Conservation (phyloP, 2,888 invertebrate species). For the Poecilus cupreus region DNA sequence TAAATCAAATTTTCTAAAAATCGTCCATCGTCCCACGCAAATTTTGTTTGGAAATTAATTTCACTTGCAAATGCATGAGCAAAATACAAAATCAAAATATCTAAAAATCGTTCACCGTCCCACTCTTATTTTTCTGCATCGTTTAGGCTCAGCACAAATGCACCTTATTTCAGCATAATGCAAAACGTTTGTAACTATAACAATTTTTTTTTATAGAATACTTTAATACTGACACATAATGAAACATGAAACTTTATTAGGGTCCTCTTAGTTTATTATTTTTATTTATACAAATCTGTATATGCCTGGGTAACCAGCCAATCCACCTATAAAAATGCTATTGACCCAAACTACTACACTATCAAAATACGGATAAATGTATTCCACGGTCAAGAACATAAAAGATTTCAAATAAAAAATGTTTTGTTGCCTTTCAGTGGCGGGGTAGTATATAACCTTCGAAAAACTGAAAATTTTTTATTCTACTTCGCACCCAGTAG, state of each 20-base stretch:
- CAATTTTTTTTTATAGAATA: neutral
- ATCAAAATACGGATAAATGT: neutral
- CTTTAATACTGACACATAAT: neutral
- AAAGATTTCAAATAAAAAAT: slow-evolving; percentile 14
- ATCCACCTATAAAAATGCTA: slow-evolving; percentile 21
- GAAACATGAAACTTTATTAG: slow-evolving; percentile 25
- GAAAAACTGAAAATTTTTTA: slow-evolving; percentile 16
- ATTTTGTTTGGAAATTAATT: no score
- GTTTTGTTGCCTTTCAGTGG: neutral
- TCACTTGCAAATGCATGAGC: no score
- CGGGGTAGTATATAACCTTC: neutral
- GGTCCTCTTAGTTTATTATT: slow-evolving; percentile 34
- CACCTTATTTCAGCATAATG: neutral
- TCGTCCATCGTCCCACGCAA: no score
- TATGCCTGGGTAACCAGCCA: neutral
- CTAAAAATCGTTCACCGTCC: no score
- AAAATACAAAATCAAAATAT: no score
- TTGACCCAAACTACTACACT: neutral
- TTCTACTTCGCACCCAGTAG: neutral
- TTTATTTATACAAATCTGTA: slow-evolving; percentile 4
- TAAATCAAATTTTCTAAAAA: no score
- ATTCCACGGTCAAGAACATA: slow-evolving; percentile 37
- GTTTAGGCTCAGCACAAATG: no score
- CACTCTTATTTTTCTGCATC: no score
- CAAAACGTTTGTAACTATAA: neutral